These are phyloP conservation scores for Drosophila barbarae DNA, from an alignment of 2,888 invertebrate genomes.

Conservation along the genomic window DNA sequence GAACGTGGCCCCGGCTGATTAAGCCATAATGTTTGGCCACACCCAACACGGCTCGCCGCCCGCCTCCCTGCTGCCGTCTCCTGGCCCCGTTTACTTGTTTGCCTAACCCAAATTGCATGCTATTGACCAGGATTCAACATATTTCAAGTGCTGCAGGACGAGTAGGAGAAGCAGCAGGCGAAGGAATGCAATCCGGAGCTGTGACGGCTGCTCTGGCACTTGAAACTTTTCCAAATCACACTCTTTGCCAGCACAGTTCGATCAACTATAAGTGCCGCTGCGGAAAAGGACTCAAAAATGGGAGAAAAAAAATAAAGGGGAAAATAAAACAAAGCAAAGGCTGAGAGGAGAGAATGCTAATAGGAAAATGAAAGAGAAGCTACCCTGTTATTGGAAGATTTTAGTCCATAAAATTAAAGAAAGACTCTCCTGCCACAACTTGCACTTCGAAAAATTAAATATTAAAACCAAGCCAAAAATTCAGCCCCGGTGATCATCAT, in stretches of 20 bases:
- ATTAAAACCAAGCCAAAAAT: background rate
- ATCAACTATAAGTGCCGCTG: slow-evolving; percentile 51
- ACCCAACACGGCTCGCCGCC: slow-evolving; percentile 12
- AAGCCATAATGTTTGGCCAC: slow-evolving; percentile 65
- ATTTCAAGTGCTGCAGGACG: slow-evolving; percentile 49
- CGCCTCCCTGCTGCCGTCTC: background rate
- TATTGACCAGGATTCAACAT: slow-evolving; percentile 64
- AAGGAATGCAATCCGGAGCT: slow-evolving; percentile 2
- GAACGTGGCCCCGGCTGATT: slow-evolving; percentile 53
- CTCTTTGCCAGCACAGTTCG: slow-evolving; percentile 53
- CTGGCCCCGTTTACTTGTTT: slow-evolving; percentile 55
- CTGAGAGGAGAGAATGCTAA: slow-evolving; percentile 12
- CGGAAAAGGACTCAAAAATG: slow-evolving; percentile 21
- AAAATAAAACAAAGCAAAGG: slow-evolving; percentile 28
- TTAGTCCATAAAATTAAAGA: background rate
- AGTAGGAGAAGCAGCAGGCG: background rate
- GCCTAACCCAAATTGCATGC: slow-evolving; percentile 71
- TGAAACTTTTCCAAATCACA: slow-evolving; percentile 58
- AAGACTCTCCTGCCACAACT: background rate
- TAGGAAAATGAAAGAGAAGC: background rate
- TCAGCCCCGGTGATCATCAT: slow-evolving; percentile 2
- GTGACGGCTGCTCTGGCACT: slow-evolving; percentile 51
- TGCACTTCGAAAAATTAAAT: background rate
- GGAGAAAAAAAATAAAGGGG: background rate
- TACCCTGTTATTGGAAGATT: slow-evolving; percentile 2